Evolutionary conservation across 1,140 invertebrate species (phyloP).

Genomic region (Ladona fulva): DNA sequence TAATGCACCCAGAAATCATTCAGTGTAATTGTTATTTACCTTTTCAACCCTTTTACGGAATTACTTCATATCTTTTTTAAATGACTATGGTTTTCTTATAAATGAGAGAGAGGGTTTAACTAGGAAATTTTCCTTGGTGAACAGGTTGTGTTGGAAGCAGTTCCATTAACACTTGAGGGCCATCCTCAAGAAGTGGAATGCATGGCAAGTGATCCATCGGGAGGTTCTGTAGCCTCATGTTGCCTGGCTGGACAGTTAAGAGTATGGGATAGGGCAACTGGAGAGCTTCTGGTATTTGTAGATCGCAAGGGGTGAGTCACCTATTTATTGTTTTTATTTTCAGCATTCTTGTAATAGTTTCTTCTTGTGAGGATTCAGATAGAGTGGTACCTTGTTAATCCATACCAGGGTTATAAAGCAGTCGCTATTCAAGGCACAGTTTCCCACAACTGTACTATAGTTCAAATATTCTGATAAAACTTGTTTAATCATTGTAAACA

Average conservation of each 20-base stretch:
- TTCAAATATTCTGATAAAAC: too few species aligned
- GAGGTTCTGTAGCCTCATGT: constrained; percentile 73
- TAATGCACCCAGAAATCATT: too few species aligned
- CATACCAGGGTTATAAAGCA: too few species aligned
- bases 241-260: constrained; percentile 84
- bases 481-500: too few species aligned
- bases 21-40: too few species aligned
- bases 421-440: too few species aligned
- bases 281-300: constrained; percentile 68
- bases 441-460: too few species aligned
- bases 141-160: constrained; percentile 70
- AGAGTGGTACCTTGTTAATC: too few species aligned
- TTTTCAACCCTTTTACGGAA: too few species aligned
- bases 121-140: constrained; percentile 27
- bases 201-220: constrained; percentile 61
- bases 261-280: constrained; percentile 81
- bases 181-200: constrained; percentile 84
- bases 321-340: not conserved
- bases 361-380: too few species aligned
- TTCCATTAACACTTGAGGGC: constrained; percentile 73
- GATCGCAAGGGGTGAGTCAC: constrained; percentile 50
- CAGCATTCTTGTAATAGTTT: not conserved
- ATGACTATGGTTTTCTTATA: not conserved
- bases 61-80: too few species aligned
- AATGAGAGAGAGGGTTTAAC: not conserved